Conservation (phyloP, 2,113 vertebrate genomes). For the Vulpes vulpes region DNA sequence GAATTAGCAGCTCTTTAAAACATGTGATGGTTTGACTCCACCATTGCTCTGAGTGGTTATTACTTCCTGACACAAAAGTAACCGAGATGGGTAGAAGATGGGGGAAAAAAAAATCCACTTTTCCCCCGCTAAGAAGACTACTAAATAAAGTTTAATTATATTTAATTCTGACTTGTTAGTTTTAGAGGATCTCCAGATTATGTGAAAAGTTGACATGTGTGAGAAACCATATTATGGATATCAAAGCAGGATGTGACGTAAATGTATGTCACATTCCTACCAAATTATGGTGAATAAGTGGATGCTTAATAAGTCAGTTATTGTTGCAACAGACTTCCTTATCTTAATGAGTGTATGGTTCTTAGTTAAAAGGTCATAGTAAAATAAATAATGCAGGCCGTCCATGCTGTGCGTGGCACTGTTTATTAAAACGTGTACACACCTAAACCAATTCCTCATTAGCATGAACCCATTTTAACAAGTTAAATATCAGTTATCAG, state of each 20-base stretch:
- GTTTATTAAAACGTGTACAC: not conserved
- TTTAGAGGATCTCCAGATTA: not conserved
- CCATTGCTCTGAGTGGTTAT: not conserved
- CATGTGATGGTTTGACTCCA: not conserved
- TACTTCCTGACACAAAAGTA: not conserved
- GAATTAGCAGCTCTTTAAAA: constrained; percentile 41
- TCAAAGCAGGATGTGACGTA: not conserved
- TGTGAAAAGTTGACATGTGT: not conserved
- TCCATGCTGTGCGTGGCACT: not conserved
- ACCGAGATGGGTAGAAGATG: not conserved
- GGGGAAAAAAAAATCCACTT: not conserved
- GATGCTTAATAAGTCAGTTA: not conserved
- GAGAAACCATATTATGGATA: not conserved
- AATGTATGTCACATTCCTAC: not conserved
- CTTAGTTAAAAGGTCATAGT: not conserved
- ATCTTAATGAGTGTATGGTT: not conserved
- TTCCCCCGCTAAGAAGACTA: not conserved
- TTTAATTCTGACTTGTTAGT: not conserved
- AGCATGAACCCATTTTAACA: not conserved
- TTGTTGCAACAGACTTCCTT: not conserved
- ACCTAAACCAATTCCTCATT: not conserved
- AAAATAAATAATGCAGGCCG: not conserved
- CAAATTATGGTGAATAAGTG: not conserved
- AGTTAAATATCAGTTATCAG: not conserved
- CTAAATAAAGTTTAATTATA: not conserved